Evolutionary conservation across 2,797 vertebrate species (phyloP), one percentile per base, ranked within the genome.

Genomic region (Scolopax bukidnonensis): DNA sequence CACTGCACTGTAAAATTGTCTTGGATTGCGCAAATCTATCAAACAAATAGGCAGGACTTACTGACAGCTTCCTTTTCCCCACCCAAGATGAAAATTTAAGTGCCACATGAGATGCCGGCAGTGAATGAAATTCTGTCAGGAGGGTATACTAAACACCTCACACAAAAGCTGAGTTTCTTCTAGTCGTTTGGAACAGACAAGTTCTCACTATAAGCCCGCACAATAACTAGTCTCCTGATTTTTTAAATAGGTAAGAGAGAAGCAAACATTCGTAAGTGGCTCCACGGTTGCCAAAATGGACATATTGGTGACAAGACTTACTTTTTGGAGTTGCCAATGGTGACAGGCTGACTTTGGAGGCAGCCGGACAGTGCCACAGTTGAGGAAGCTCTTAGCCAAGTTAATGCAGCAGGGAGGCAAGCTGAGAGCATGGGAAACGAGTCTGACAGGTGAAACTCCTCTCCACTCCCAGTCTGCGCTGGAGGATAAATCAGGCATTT

Each of bases 371-470:
- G 76, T 19, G 12, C 47, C 63, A 2, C 0, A 2, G 63, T 77
- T 76, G 15, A 3, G 53, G 56, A 28, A 86, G 67, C 65, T 78
- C n/a, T 41, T 18, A 5, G 16, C 17, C 63, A 54, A 19, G 23
- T 43, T 30, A 90, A n/a, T 7, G 36, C 59, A 60, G 61, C 17
- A 27, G 43, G 53, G 47, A 87, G 59, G 51, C 12, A 11, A 51
- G 47, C 61, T 5, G 51, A 70, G 82, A 47, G 67, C 69, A 38
- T 3, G 24, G 67, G 63, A 78, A 90, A 95, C 65, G 9, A 75
- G 77, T 92, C 25, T 76, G 80, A 54, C 82, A 53, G 54, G 87
- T 70, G 90, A 54, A 84, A 93, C 91, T 74, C 53, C 76, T 70
- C 87, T 92, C 84, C 65, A 57, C 84, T 87, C 89, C 86, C 86